Evolutionary conservation across 1,140 invertebrate genomes (phyloP), one percentile per base, ranked within the genome.

Genomic region (Eupristina koningsbergeri): DNA sequence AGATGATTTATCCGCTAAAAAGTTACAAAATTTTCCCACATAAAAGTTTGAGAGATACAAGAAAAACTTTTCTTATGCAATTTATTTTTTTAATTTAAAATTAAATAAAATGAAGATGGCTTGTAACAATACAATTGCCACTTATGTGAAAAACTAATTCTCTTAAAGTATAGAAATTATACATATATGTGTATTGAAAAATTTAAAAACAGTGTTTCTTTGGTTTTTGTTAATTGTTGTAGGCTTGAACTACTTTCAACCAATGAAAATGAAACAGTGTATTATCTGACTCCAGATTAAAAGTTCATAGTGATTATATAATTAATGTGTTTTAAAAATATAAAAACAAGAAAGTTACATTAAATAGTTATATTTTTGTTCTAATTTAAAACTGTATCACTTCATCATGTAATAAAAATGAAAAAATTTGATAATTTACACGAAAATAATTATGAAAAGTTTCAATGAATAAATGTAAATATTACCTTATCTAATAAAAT

Each of bases 231-330:
- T 41, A 84, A 67, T 69, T 31, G 34, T 69, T 31, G 80, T 58
- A 76, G 85, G 79, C 75, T 86, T 71, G 85, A 80, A 50, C 77
- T 82, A 58, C 15, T 69, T 69, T 80, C 7, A 80, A 36, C 78
- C 63, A 80, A 80, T 80, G 22, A 8, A 17, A 67, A 80, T 13
- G 26, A 45, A 45, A 26, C 15, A 58, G 17, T 29, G 11, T 9
- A 15, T 69, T 67, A 47, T 80, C 41, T 63, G n/a, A 34, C 29
- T 39, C 36, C 26, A 50, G 63, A 80, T 11, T 31, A 41, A 69
- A 80, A 80, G 78, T 80, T 80, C 64, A 80, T 69, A 1, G 41
- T 15, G 78, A 50, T 69, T 80, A 80, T 69, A 31, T 2, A 29
- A 47, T n/a, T n/a, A n/a, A 19, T 11, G 45, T 45, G 6, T 15